Evolutionary conservation across 2,797 vertebrate genomes (phyloP).

Genomic region (Rachycentron canadum): DNA sequence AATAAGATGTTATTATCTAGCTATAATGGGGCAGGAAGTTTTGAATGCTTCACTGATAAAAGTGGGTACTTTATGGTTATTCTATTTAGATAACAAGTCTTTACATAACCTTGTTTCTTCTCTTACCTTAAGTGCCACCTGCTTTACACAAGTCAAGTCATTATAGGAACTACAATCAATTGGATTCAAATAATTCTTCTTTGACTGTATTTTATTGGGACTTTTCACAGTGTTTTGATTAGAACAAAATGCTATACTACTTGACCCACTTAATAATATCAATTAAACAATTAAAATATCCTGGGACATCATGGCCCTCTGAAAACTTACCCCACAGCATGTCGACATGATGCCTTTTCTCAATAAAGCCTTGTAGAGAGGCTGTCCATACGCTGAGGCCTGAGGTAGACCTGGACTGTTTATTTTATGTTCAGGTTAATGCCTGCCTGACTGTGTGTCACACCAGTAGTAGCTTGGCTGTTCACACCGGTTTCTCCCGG

Average conservation of each 20-base stretch:
- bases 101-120: background rate
- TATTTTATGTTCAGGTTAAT: too few species aligned
- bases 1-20: slow-evolving; percentile 19
- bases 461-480: too few species aligned
- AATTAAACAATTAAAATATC: too few species aligned
- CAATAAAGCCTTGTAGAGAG: too few species aligned
- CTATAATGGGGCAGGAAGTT: background rate
- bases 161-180: background rate
- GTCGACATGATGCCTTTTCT: too few species aligned
- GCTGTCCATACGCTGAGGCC: too few species aligned
- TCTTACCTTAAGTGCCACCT: background rate
- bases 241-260: too few species aligned
- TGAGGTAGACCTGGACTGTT: too few species aligned
- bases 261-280: too few species aligned
- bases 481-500: too few species aligned
- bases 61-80: slow-evolving; percentile 10
- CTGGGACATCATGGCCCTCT: too few species aligned
- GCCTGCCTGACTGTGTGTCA: too few species aligned
- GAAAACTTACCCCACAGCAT: background rate
- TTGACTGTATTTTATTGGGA: background rate
- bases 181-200: slow-evolving; percentile 3
- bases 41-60: slow-evolving; percentile 24
- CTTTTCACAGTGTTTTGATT: slow-evolving; percentile 8
- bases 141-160: background rate
- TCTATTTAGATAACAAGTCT: slow-evolving; percentile 11